Conservation (phyloP, 2,888 invertebrate genomes). For the Drosophila neotestacea region DNA sequence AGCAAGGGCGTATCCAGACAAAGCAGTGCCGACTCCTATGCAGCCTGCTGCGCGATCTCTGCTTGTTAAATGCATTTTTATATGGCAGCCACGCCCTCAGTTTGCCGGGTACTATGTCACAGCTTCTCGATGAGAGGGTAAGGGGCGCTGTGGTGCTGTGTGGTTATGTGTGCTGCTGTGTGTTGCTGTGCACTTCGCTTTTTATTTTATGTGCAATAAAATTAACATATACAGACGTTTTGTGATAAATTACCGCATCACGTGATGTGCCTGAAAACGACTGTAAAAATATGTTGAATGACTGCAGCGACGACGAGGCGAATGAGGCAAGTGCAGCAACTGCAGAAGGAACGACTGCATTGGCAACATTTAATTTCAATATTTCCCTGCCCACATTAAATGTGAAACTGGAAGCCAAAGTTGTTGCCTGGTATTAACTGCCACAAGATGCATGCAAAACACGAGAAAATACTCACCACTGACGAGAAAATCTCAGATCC, state of each 20-base stretch:
- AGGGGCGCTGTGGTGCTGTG: not conserved
- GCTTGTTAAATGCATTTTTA: constrained; percentile 80
- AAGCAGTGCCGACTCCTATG: constrained; percentile 18
- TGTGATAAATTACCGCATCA: constrained; percentile 83
- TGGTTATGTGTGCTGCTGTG: not conserved
- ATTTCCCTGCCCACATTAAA: constrained; percentile 43
- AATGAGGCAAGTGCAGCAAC: constrained; percentile 15
- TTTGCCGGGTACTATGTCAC: constrained; percentile 37
- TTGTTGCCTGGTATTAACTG: constrained; percentile 51
- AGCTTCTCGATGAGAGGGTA: constrained; percentile 12
- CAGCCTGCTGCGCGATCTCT: constrained; percentile 60
- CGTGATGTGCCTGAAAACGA: constrained; percentile 82
- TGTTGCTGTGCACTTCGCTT: constrained; percentile 6
- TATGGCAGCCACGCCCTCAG: constrained; percentile 57
- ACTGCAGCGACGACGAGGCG: constrained; percentile 53
- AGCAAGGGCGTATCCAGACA: constrained; percentile 41
- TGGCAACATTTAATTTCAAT: constrained; percentile 53
- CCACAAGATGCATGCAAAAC: constrained; percentile 53
- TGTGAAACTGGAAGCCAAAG: constrained; percentile 60
- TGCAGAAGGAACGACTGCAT: constrained; percentile 17
- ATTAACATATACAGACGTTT: constrained; percentile 84
- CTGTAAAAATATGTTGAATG: constrained; percentile 79
- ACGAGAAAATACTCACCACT: constrained; percentile 6
- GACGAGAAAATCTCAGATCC: constrained; percentile 7
- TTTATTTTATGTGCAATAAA: constrained; percentile 83